Percentiles rank a stretch among this genome's conserved stretches.
phyloP scores from a whole-genome alignment of 2,888 invertebrate species.

The Hylaea fasciaria region DNA sequence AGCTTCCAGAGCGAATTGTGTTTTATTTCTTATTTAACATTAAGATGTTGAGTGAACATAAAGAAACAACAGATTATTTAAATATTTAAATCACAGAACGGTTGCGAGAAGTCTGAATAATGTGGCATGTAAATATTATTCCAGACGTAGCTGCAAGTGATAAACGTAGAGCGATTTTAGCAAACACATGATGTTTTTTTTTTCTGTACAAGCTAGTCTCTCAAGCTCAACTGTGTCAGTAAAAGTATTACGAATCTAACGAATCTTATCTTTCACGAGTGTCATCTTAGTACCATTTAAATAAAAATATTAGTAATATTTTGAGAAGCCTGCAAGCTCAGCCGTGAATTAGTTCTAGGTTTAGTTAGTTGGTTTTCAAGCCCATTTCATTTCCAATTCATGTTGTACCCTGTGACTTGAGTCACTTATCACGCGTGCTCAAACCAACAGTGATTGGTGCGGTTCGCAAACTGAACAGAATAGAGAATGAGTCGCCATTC shows the following conservation, averaged over 20 bases:
- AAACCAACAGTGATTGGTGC: constrained; percentile 4
- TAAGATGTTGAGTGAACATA: background rate
- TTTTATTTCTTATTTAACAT: background rate
- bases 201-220: too few relatives aligned
- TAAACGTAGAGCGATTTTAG: background rate
- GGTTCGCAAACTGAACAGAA: background rate
- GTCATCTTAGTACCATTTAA: too few relatives aligned
- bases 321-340: too few relatives aligned
- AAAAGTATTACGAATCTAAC: too few relatives aligned
- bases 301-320: too few relatives aligned
- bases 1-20: too few relatives aligned
- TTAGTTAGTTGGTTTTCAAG: too few relatives aligned
- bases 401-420: background rate
- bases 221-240: too few relatives aligned
- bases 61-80: background rate
- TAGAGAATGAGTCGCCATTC: background rate
- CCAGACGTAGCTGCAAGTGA: background rate
- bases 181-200: too few relatives aligned
- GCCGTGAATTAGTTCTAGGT: too few relatives aligned
- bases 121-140: background rate
- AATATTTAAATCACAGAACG: background rate
- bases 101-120: background rate
- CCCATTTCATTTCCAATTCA: too few relatives aligned
- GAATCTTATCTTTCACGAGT: too few relatives aligned
- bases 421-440: background rate